Conservation (phyloP, 2,113 vertebrate species). For the Miniopterus natalensis region DNA sequence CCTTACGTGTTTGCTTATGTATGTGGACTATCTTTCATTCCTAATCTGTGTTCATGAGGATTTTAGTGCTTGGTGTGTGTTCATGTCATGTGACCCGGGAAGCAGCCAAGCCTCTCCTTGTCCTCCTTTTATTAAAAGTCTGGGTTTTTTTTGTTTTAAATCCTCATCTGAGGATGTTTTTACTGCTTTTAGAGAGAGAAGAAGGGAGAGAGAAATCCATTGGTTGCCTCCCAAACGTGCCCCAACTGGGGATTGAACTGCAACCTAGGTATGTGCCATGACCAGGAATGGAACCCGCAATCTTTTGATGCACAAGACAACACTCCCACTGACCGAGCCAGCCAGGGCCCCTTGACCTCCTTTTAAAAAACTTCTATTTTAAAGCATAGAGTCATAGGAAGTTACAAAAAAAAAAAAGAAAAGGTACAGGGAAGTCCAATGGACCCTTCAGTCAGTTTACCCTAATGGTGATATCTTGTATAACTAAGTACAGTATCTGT, state of each 20-base stretch:
- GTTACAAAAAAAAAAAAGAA: background rate
- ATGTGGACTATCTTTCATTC: background rate
- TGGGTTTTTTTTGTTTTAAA: background rate
- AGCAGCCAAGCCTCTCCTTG: background rate
- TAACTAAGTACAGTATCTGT: background rate
- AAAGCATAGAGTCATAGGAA: background rate
- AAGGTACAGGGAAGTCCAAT: background rate
- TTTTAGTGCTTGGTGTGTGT: slow-evolving; percentile 31
- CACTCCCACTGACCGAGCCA: background rate
- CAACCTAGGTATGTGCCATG: background rate
- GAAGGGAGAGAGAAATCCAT: background rate
- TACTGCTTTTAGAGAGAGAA: too few relatives aligned
- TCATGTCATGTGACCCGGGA: background rate
- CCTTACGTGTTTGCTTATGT: background rate
- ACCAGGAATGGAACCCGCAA: background rate
- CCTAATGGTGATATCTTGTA: background rate
- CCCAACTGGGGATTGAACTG: too few relatives aligned
- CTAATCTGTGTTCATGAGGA: slow-evolving; percentile 26
- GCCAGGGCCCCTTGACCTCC: background rate
- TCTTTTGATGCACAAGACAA: background rate
- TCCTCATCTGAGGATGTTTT: too few relatives aligned
- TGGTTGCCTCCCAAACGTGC: background rate
- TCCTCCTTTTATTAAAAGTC: background rate
- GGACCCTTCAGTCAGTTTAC: background rate
- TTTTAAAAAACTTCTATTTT: slow-evolving; percentile 21